Percentiles rank a stretch among this genome's conserved stretches.
Evolutionary conservation across 2,797 vertebrate genomes (phyloP).

Genomic region (Clarias pachynema): DNA sequence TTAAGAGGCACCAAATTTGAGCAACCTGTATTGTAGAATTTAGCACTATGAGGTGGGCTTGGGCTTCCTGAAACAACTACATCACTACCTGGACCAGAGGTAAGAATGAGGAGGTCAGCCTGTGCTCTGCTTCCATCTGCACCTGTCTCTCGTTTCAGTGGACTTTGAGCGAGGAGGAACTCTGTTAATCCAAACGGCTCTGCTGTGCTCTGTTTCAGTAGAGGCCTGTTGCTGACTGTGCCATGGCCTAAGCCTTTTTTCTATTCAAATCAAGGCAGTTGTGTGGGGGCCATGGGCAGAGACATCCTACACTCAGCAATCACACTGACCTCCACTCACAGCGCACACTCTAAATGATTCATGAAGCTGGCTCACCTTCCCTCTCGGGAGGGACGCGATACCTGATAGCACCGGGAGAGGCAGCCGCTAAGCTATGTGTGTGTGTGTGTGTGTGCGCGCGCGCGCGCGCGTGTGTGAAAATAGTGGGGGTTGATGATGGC

Average conservation of each 20-base stretch:
- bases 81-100: constrained; percentile 35
- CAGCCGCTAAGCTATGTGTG: constrained; percentile 48
- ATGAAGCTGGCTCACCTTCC: constrained; percentile 62
- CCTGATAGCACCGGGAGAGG: constrained; percentile 55
- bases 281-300: constrained; percentile 54
- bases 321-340: constrained; percentile 62
- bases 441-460: constrained; percentile 38
- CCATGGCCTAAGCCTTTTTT: constrained; percentile 48
- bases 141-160: constrained; percentile 54
- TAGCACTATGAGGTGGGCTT: not conserved
- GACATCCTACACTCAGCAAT: constrained; percentile 60
- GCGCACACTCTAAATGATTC: constrained; percentile 63
- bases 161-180: constrained; percentile 32
- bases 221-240: constrained; percentile 48
- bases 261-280: constrained; percentile 61
- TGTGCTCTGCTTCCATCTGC: constrained; percentile 48
- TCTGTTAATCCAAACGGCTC: constrained; percentile 43
- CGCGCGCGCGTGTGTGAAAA: constrained; percentile 30
- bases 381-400: constrained; percentile 62
- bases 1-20: constrained; percentile 1
- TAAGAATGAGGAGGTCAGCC: constrained; percentile 36
- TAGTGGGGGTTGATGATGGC: constrained; percentile 47
- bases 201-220: constrained; percentile 32
- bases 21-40: constrained; percentile 13
- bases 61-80: constrained; percentile 26